Conservation (phyloP, 2,113 vertebrate species). For the Vulpes ferrilata region DNA sequence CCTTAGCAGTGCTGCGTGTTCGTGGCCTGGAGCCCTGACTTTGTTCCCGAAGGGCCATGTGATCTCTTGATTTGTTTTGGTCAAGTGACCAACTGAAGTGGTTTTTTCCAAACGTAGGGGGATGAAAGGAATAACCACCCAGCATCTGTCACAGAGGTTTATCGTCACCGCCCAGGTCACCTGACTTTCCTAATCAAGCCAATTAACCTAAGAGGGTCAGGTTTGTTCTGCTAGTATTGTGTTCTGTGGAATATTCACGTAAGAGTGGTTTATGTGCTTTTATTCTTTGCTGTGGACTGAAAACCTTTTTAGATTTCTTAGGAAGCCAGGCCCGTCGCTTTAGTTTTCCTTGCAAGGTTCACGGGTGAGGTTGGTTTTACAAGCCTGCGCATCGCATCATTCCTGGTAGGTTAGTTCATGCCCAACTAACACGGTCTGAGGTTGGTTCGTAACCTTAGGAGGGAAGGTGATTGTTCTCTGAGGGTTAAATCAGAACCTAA, state of each 20-base stretch:
- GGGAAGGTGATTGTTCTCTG: slow-evolving; percentile 42
- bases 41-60: background rate
- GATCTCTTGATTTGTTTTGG: slow-evolving; percentile 40
- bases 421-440: background rate
- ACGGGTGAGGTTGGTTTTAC: background rate
- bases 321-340: background rate
- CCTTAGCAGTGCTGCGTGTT: background rate
- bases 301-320: slow-evolving; percentile 38
- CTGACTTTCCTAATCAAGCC: background rate
- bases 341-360: slow-evolving; percentile 21
- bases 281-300: slow-evolving; percentile 36
- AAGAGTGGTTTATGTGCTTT: background rate
- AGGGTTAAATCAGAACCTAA: slow-evolving; percentile 31
- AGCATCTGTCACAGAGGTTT: background rate
- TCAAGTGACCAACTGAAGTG: background rate
- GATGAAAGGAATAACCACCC: background rate
- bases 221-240: background rate
- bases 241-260: background rate
- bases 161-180: background rate
- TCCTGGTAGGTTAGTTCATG: background rate
- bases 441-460: background rate
- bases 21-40: background rate
- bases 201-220: background rate
- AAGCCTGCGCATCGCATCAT: background rate
- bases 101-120: background rate